Percentiles rank a stretch among this genome's conserved stretches.
Evolutionary conservation across 2,113 vertebrate species (phyloP).

Genomic region (Phycodurus eques): DNA sequence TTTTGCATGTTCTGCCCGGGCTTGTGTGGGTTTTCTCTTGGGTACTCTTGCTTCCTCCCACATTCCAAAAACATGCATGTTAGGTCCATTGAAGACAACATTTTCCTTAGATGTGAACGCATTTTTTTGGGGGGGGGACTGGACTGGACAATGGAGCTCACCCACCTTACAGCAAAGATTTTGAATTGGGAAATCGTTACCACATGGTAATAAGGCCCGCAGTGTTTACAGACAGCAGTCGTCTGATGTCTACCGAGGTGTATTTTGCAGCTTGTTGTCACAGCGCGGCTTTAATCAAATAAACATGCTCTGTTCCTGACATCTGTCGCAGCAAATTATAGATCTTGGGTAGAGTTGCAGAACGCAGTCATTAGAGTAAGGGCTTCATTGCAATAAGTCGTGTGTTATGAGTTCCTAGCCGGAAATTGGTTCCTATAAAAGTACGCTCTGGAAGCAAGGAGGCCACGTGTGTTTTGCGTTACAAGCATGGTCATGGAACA

Average conservation of each 20-base stretch:
- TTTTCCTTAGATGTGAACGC: not conserved
- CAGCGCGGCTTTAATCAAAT: constrained; percentile 26
- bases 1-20: too few species aligned
- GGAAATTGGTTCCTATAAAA: constrained; percentile 35
- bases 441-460: constrained; percentile 38
- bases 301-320: constrained; percentile 54
- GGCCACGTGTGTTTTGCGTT: constrained; percentile 4
- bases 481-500: too few species aligned
- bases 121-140: not conserved
- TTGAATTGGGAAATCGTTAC: constrained; percentile 38
- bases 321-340: constrained; percentile 66
- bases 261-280: constrained; percentile 46
- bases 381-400: constrained; percentile 46
- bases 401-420: constrained; percentile 39
- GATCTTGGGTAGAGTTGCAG: constrained; percentile 38
- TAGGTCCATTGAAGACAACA: too few species aligned
- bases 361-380: constrained; percentile 47
- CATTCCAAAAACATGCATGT: too few species aligned
- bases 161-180: constrained; percentile 7
- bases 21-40: too few species aligned
- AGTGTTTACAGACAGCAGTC: constrained; percentile 8
- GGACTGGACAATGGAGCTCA: not conserved
- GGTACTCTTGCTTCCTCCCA: too few species aligned
- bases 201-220: constrained; percentile 29
- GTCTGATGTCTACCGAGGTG: constrained; percentile 27